These are phyloP conservation scores for Indri indri DNA, from an alignment of 2,113 vertebrate species.

Conservation along the genomic window DNA sequence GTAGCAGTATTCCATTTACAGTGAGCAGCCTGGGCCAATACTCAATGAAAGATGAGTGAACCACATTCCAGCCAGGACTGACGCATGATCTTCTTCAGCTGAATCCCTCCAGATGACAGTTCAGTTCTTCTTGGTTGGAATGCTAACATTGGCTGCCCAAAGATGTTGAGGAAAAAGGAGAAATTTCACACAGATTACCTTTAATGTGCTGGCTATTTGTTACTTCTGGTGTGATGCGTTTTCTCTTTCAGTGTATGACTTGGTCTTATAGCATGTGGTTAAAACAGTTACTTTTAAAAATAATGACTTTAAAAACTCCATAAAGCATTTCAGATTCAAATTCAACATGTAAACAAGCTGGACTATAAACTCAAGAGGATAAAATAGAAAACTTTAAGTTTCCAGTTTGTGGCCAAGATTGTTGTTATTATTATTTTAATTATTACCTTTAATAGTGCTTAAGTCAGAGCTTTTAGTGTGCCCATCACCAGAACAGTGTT, in stretches of 20 bases:
- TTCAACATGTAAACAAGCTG: background rate
- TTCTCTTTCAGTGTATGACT: background rate
- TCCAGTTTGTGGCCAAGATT: background rate
- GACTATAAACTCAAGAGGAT: background rate
- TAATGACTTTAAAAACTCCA: background rate
- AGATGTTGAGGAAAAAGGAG: background rate
- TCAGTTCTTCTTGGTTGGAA: background rate
- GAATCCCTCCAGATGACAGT: background rate
- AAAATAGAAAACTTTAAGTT: slow-evolving; percentile 35
- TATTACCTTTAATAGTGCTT: too few species aligned
- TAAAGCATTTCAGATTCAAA: slow-evolving; percentile 29
- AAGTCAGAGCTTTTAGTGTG: too few species aligned
- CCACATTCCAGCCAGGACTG: background rate
- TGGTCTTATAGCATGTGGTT: background rate
- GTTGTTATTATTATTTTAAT: too few species aligned
- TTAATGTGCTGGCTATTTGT: background rate
- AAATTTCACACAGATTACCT: background rate
- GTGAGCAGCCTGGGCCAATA: background rate
- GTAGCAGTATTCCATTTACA: background rate
- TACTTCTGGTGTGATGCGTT: background rate
- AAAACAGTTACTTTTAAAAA: slow-evolving; percentile 10
- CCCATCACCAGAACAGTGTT: too few species aligned
- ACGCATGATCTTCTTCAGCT: background rate
- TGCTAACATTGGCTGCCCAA: background rate
- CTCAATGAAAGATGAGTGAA: background rate